Evolutionary conservation across 2,113 vertebrate genomes (phyloP), one percentile per base, ranked within the genome.

Genomic region (Rhea pennata): DNA sequence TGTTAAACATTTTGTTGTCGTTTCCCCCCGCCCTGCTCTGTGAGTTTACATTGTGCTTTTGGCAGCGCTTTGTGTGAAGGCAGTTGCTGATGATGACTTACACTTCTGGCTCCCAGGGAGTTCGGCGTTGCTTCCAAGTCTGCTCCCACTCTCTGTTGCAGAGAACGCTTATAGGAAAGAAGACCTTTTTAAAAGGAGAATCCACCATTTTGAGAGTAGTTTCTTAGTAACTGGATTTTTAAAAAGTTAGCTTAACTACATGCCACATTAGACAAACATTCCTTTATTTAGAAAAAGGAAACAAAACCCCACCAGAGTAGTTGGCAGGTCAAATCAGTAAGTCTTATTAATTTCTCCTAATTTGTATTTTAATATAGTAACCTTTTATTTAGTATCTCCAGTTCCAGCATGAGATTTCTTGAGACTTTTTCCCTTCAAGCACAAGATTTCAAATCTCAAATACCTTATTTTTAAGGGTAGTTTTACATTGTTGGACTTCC

Each of bases 21-120:
- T 95, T 94, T 96, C 75, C 93, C 23, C 40, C 23, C 26, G 48
- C 50, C 78, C 67, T 73, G 48, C 50, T 94, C 58, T 71, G 56
- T 20, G 84, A 77, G 71, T 93, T 96, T 94, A 94, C 72, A 54
- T 59, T 83, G 85, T 29, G 64, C 90, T 95, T 88, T 94, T 96
- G 93, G 93, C 95, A 84, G 92, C 0, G 1, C 40, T 79, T 70
- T 76, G 33, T 59, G 59, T 87, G 40, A 87, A 92, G 76, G 74
- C 92, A 51, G 58, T 94, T 93, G 77, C 64, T 89, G 78, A 12
- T 12, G 75, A 64, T 91, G 78, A 84, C 87, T 94, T 90, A 81
- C 1, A 1, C 48, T 81, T 91, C n/a, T 89, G 91, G 87, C 78
- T 96, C 72, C 29, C 27, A 21, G 21, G 79, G 84, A 64, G 67